phyloP scores from a whole-genome alignment of 1,140 invertebrate genomes.

The Ooceraea biroi region DNA sequence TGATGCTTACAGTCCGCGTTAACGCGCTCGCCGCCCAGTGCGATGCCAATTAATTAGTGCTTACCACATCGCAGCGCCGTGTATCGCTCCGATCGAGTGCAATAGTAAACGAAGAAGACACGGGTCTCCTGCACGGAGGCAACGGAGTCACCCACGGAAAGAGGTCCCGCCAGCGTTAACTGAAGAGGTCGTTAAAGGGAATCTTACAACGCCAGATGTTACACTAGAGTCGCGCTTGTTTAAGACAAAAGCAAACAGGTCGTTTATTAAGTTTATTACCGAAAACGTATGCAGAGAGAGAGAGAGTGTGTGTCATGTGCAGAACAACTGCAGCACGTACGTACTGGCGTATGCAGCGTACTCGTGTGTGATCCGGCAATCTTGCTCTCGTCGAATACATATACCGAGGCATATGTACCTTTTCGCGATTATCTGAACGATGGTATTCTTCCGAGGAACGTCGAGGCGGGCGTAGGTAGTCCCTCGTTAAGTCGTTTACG shows the following conservation, averaged over 20 bases:
- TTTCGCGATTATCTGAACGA: neutral
- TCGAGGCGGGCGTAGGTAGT: constrained; percentile 5
- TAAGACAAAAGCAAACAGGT: too few species aligned
- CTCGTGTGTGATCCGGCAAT: too few species aligned
- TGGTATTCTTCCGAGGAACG: constrained; percentile 15
- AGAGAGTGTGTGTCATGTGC: too few species aligned
- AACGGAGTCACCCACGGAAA: neutral
- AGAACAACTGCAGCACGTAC: too few species aligned
- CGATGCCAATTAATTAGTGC: constrained; percentile 52
- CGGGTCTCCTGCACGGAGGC: neutral
- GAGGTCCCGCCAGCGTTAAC: neutral
- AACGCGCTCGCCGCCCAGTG: neutral
- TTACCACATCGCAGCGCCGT: neutral
- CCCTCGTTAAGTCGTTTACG: constrained; percentile 37
- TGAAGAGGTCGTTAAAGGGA: too few species aligned
- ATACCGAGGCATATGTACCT: too few species aligned
- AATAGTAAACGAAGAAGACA: neutral
- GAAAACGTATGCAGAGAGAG: too few species aligned
- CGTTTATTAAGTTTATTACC: too few species aligned
- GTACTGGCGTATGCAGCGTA: too few species aligned
- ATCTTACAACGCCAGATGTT: too few species aligned
- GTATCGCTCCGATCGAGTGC: neutral
- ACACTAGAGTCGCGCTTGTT: too few species aligned
- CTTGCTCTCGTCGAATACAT: too few species aligned
- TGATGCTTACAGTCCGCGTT: neutral